Evolutionary conservation across 2,113 vertebrate species (phyloP).

Genomic region (Sinocyclocheilus grahami): DNA sequence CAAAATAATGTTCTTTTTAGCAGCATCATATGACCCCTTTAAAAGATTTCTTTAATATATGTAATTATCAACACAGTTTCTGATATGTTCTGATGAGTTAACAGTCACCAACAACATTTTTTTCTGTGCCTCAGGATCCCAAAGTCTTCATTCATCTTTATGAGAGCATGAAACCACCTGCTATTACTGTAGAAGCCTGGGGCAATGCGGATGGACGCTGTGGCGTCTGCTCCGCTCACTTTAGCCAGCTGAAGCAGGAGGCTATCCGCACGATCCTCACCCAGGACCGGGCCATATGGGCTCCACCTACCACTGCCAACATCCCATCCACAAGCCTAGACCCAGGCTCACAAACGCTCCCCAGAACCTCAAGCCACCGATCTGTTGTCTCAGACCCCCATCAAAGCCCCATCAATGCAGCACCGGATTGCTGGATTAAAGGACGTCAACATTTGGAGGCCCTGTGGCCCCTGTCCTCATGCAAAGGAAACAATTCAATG

Average conservation of each 20-base stretch:
- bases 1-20: no score
- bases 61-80: not conserved
- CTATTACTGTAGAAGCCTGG: slow-evolving; percentile 82
- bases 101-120: not conserved
- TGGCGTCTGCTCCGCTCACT: slow-evolving; percentile 84
- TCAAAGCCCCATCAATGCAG: no score
- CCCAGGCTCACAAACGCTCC: slow-evolving; percentile 63
- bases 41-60: not conserved
- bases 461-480: slow-evolving; percentile 75
- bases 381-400: slow-evolving; percentile 66
- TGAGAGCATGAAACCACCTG: slow-evolving; percentile 88
- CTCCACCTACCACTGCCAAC: slow-evolving; percentile 64
- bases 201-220: slow-evolving; percentile 87
- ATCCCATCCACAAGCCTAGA: slow-evolving; percentile 56
- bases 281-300: slow-evolving; percentile 61
- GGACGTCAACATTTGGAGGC: slow-evolving; percentile 86
- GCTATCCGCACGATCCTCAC: slow-evolving; percentile 90
- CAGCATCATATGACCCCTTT: no score
- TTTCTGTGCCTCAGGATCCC: slow-evolving; percentile 77
- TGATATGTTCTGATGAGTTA: not conserved
- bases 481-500: slow-evolving; percentile 82
- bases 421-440: slow-evolving; percentile 83
- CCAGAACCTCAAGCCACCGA: slow-evolving; percentile 60
- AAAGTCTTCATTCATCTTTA: slow-evolving; percentile 75
- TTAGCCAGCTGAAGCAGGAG: slow-evolving; percentile 92